These are phyloP conservation scores for Metridium senile DNA, from an alignment of 92 coral and sea anemone species.

Conservation along the genomic window DNA sequence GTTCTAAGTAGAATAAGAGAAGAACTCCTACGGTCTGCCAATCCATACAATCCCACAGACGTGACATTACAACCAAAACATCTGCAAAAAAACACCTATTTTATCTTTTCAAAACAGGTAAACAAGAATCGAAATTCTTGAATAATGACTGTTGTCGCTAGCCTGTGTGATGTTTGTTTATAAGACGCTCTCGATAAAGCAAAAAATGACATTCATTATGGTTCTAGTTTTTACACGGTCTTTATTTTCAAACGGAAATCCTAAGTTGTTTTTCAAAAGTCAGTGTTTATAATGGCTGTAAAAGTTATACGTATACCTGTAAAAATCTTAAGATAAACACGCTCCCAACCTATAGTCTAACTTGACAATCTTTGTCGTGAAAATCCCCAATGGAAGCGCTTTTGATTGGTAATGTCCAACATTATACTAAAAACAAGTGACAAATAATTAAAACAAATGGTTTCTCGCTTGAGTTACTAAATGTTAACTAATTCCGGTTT, in stretches of 20 bases:
- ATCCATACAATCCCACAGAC: neutral
- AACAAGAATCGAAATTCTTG: neutral
- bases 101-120: neutral
- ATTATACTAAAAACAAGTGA: neutral
- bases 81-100: slow-evolving; percentile 6
- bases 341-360: neutral
- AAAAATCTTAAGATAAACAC: neutral
- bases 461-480: neutral
- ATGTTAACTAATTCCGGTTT: slow-evolving; percentile 2
- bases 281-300: neutral
- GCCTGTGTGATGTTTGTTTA: neutral
- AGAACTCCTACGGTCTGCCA: no score
- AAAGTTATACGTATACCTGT: neutral
- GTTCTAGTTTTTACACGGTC: neutral
- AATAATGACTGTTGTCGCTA: neutral
- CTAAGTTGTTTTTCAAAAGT: neutral
- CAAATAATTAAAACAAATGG: neutral
- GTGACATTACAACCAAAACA: slow-evolving; percentile 5
- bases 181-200: neutral
- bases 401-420: no score
- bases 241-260: slow-evolving; percentile 1
- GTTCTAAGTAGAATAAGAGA: neutral
- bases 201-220: neutral
- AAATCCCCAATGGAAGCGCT: neutral
- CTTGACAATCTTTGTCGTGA: neutral